Base-by-base conservation (phyloP, 2,888 invertebrate genomes). In the Disparrhopalites patrizii region DNA sequence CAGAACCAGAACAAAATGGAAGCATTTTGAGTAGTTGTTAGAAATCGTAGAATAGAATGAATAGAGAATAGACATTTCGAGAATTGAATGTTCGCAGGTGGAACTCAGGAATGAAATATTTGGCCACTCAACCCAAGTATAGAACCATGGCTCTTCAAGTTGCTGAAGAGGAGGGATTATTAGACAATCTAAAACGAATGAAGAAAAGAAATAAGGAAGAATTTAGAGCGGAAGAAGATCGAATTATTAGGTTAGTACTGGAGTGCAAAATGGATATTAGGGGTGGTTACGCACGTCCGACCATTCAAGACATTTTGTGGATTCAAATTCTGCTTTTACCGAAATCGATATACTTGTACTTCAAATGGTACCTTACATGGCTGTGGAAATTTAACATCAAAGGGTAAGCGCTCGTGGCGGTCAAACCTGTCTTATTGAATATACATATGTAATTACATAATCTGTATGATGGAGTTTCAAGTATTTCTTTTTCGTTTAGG, bases 231-330 rank as follows among this genome's bases (percentile, higher is more conserved):
- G 90, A 92, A 78, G 85, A 89, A 70, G 93, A 95, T 77, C 83
- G 82, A 66, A 84, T 92, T 40, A 87, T 95, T 62, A 84, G 87
- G 69, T 84, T 86, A 78, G 87, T 96, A 2, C 88, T 96, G 66
- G 91, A 90, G 79, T 89, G 93, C 73, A 94, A 93, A 77, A 91
- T 95, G 88, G 93, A 94, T 77, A 93, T 95, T 54, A 87, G 92
- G 78, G 95, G 95, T 20, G 92, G 91, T 0, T 94, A 93, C 79
- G 90, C 91, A 0, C 92, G 91, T 77, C 94, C 93, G 0, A 85
- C 85, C 60, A 79, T 90, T 7, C 79, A 77, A 57, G 89, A 93
- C 79, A 85, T 94, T 8, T 80, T 95, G 7, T 92, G 91, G 89
- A 82, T 93, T 58, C 92, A 93, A 80, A 77, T 94, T 23, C 80